Conservation (phyloP, 2,797 vertebrate species). For the Pelochelys cantorii region DNA sequence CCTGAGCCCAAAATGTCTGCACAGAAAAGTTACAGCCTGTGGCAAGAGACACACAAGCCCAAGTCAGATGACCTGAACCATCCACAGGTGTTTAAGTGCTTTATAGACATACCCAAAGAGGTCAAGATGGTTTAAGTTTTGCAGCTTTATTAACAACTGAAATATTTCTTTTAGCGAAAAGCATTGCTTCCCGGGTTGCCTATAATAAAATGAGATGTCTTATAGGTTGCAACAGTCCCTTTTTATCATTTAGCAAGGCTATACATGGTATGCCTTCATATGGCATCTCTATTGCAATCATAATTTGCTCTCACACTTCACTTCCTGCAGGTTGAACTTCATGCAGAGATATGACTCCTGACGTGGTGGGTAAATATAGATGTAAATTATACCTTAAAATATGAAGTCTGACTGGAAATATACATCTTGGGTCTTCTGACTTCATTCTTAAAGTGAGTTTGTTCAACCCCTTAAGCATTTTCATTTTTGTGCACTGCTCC, state of each 20-base stretch:
- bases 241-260: background rate
- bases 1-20: background rate
- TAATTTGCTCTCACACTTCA: background rate
- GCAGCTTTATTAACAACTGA: background rate
- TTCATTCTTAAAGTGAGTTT: background rate
- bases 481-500: background rate
- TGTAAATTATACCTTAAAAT: background rate
- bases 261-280: accelerated
- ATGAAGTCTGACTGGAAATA: background rate
- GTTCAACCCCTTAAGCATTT: background rate
- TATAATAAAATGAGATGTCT: background rate
- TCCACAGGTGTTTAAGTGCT: background rate
- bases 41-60: too few species aligned
- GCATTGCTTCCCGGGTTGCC: accelerated
- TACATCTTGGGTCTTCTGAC: background rate
- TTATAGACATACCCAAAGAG: background rate
- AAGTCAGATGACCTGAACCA: too few species aligned
- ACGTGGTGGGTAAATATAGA: background rate
- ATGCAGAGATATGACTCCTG: background rate
- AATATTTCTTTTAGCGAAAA: background rate
- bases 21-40: too few species aligned
- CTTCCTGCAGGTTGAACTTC: background rate
- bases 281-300: background rate
- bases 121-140: background rate
- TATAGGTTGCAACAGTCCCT: background rate